A percentile compares a stretch with the other conserved stretches of the same genome.
Evolutionary conservation across 2,797 vertebrate genomes (phyloP).

Genomic region (Chaetophractus vellerosus): DNA sequence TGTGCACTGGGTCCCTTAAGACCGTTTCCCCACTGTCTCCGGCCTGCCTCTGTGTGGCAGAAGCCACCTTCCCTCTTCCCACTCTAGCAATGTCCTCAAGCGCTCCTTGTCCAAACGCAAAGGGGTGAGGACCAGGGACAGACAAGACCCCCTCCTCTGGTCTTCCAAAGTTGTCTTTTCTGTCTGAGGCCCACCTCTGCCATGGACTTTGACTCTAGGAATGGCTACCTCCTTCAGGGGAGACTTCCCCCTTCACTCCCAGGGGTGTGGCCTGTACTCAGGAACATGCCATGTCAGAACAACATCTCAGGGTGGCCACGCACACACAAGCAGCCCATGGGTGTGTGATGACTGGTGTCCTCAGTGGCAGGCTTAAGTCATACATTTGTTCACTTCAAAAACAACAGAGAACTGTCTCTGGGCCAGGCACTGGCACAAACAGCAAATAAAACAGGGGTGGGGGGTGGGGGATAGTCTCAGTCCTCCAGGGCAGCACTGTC

Average conservation of each 20-base stretch:
- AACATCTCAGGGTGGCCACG: not conserved
- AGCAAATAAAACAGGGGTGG: not conserved
- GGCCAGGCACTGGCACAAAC: not conserved
- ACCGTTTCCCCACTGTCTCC: not conserved
- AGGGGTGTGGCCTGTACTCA: not conserved
- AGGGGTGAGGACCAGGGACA: not conserved
- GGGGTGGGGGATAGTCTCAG: not conserved
- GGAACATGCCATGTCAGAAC: not conserved
- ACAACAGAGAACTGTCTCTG: not conserved
- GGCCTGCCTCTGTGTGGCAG: not conserved
- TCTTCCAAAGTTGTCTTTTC: not conserved
- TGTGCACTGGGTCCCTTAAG: rapidly evolving
- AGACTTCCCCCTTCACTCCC: not conserved
- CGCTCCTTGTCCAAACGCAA: not conserved
- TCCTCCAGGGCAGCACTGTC: not conserved
- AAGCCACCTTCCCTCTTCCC: not conserved
- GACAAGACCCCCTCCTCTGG: not conserved
- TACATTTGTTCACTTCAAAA: not conserved
- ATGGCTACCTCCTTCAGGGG: not conserved
- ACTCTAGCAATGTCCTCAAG: not conserved
- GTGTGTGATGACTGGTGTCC: not conserved
- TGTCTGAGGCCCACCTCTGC: not conserved
- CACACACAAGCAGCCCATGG: not conserved
- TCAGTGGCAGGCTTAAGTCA: not conserved
- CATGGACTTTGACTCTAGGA: not conserved